These are phyloP conservation scores for Creontiades dilutus DNA, from an alignment of 2,888 invertebrate genomes.

Conservation along the genomic window DNA sequence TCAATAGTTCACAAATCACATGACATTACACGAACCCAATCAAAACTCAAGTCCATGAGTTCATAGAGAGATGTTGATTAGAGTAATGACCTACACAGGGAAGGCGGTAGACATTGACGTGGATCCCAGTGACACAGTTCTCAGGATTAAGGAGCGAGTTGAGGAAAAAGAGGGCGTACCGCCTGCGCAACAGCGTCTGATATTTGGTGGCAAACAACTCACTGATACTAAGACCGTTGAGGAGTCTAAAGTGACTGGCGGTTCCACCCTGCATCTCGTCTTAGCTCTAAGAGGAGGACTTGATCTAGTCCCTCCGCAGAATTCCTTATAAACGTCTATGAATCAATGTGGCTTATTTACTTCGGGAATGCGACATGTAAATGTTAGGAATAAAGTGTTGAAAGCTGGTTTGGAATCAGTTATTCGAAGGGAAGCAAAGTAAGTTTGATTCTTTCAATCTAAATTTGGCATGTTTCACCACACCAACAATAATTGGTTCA, in stretches of 20 bases:
- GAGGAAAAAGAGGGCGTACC: slow-evolving; percentile 65
- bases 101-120: slow-evolving; percentile 61
- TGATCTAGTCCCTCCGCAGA: neutral
- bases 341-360: too few relatives aligned
- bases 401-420: too few relatives aligned
- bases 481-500: too few relatives aligned
- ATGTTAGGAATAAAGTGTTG: too few relatives aligned
- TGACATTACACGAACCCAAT: neutral
- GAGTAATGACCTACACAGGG: slow-evolving; percentile 67
- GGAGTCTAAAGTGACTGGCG: slow-evolving; percentile 53
- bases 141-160: slow-evolving; percentile 56
- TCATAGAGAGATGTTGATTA: slow-evolving; percentile 55
- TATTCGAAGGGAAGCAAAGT: too few relatives aligned
- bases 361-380: too few relatives aligned
- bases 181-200: slow-evolving; percentile 66
- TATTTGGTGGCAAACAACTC: slow-evolving; percentile 67
- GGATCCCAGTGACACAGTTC: slow-evolving; percentile 52
- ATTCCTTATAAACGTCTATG: neutral
- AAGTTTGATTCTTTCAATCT: too few relatives aligned
- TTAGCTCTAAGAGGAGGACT: slow-evolving; percentile 60
- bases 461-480: too few relatives aligned
- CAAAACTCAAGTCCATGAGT: neutral
- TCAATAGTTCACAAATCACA: too few relatives aligned
- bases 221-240: slow-evolving; percentile 51
- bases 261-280: slow-evolving; percentile 59